Conservation (phyloP, 1,140 invertebrate species). For the Drosophila pectinifera region DNA sequence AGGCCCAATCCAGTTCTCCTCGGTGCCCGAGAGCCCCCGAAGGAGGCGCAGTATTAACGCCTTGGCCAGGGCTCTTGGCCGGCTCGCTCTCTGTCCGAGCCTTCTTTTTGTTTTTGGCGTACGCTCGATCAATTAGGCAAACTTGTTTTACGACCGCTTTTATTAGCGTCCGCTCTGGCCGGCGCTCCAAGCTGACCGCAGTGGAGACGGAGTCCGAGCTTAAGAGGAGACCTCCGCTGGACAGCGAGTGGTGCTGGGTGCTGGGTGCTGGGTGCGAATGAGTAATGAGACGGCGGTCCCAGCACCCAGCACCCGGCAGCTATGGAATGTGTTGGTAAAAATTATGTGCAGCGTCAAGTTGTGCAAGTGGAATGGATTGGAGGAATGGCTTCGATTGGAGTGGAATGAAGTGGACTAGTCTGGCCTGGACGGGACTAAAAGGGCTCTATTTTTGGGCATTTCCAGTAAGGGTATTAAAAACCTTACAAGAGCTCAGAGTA, state of each 20-base stretch:
- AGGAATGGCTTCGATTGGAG: slow-evolving; percentile 21
- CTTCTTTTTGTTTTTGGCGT: slow-evolving; percentile 73
- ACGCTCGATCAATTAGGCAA: slow-evolving; percentile 85
- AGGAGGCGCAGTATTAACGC: slow-evolving; percentile 75
- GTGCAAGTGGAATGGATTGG: slow-evolving; percentile 53
- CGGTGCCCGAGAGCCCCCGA: slow-evolving; percentile 3
- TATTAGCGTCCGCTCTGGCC: slow-evolving; percentile 75
- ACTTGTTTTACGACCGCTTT: slow-evolving; percentile 85
- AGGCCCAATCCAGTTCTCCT: slow-evolving; percentile 22
- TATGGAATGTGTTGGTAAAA: slow-evolving; percentile 76
- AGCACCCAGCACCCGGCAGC: slow-evolving; percentile 56
- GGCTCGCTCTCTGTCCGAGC: slow-evolving; percentile 53
- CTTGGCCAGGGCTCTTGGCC: slow-evolving; percentile 50
- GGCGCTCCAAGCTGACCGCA: slow-evolving; percentile 62
- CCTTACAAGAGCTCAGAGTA: too few relatives aligned
- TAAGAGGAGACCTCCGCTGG: slow-evolving; percentile 6
- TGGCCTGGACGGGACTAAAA: not conserved
- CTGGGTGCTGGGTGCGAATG: slow-evolving; percentile 57
- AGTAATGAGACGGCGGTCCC: slow-evolving; percentile 66
- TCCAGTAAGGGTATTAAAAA: too few relatives aligned
- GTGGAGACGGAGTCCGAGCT: slow-evolving; percentile 2
- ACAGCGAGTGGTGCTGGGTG: slow-evolving; percentile 18
- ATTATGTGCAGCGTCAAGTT: slow-evolving; percentile 65
- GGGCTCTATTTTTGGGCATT: not conserved
- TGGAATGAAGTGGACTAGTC: not conserved